These are phyloP conservation scores for Caerostris extrusa DNA, from an alignment of 1,140 invertebrate species.

Conservation along the genomic window DNA sequence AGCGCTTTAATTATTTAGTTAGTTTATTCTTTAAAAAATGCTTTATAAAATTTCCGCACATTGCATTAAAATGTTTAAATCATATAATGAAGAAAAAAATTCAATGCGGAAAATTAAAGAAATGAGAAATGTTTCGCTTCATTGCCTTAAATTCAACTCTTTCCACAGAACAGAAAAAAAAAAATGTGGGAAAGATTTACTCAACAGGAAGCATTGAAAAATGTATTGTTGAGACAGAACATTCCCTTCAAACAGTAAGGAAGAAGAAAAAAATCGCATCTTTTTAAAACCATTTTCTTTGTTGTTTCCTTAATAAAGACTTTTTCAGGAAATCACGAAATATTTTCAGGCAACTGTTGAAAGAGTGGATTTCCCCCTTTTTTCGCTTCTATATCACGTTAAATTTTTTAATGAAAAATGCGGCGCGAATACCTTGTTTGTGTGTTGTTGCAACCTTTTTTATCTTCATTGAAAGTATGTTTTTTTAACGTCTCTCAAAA, in stretches of 20 bases:
- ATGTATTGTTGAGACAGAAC: conserved; percentile 38
- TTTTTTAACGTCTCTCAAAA: conserved; percentile 66
- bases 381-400: conserved; percentile 74
- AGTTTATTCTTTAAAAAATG: neutral
- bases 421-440: conserved; percentile 66
- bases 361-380: conserved; percentile 57
- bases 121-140: conserved; percentile 33
- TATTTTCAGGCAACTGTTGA: conserved; percentile 73
- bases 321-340: conserved; percentile 74
- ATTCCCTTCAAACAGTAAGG: conserved; percentile 25
- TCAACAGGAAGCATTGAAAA: neutral
- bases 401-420: conserved; percentile 77
- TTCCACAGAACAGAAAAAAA: conserved; percentile 7
- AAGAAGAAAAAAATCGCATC: conserved; percentile 17
- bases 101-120: conserved; percentile 41
- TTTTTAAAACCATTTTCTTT: conserved; percentile 74
- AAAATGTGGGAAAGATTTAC: conserved; percentile 45
- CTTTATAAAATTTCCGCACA: neutral
- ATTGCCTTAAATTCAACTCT: conserved; percentile 31
- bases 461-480: conserved; percentile 64
- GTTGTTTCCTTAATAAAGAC: conserved; percentile 76
- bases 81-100: neutral
- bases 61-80: neutral
- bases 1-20: neutral
- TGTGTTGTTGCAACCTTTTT: conserved; percentile 59